These are phyloP conservation scores for Prosopocoilus inquinatus DNA, from an alignment of 2,888 invertebrate species.

Conservation along the genomic window DNA sequence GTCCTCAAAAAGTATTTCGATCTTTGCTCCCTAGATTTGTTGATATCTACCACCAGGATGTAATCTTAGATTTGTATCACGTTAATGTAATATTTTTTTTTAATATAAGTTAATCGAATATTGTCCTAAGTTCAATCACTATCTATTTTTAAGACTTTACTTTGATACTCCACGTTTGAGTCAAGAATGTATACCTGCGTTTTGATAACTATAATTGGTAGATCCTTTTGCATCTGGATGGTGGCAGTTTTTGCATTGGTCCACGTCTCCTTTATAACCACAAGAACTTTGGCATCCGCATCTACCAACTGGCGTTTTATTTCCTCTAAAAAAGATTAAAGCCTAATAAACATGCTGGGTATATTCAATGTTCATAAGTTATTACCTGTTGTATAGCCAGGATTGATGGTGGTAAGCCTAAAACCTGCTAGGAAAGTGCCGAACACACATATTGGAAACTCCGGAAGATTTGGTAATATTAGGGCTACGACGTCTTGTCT, in stretches of 20 bases:
- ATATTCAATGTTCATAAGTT: not conserved
- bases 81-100: too few relatives aligned
- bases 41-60: too few relatives aligned
- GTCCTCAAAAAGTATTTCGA: too few relatives aligned
- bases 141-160: too few relatives aligned
- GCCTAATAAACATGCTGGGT: not conserved
- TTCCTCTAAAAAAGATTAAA: slow-evolving; percentile 60
- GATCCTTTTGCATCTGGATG: slow-evolving; percentile 13
- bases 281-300: slow-evolving; percentile 63
- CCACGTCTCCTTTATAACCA: slow-evolving; percentile 60
- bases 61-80: too few relatives aligned
- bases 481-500: slow-evolving; percentile 69
- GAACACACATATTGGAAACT: slow-evolving; percentile 65
- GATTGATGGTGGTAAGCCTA: slow-evolving; percentile 71
- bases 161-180: too few relatives aligned
- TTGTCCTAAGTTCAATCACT: too few relatives aligned
- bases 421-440: slow-evolving; percentile 70
- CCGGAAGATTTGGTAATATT: slow-evolving; percentile 74
- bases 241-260: slow-evolving; percentile 17
- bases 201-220: slow-evolving; percentile 57
- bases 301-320: slow-evolving; percentile 62
- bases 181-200: slow-evolving; percentile 37
- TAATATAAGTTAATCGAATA: too few relatives aligned
- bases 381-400: slow-evolving; percentile 58
- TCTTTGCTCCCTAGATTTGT: too few relatives aligned